Evolutionary conservation across 1,140 invertebrate species (phyloP).

Genomic region (Lineus longissimus): DNA sequence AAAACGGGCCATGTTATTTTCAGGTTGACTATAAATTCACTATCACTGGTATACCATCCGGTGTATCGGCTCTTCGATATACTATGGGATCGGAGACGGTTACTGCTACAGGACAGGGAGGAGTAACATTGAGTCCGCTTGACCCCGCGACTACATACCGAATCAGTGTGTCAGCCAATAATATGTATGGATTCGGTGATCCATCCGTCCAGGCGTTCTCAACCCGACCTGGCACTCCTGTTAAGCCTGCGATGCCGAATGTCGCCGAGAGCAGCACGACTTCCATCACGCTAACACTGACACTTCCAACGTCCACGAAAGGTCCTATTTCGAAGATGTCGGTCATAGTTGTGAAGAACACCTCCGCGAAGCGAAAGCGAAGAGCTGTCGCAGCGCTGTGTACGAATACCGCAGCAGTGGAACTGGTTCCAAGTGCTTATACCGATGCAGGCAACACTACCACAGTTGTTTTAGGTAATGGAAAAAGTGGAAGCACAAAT

Average conservation of each 20-base stretch:
- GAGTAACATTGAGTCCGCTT: conserved; percentile 19
- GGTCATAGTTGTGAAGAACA: no score
- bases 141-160: conserved; percentile 25
- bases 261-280: conserved; percentile 4
- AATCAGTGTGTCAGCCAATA: conserved; percentile 21
- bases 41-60: no score
- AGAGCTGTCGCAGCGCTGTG: no score
- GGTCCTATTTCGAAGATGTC: conserved; percentile 17
- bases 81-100: background rate
- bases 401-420: no score
- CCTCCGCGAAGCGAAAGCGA: no score
- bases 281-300: conserved; percentile 15
- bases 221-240: conserved; percentile 24
- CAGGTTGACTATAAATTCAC: no score
- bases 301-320: conserved; percentile 8
- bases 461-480: no score
- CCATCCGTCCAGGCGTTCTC: conserved; percentile 9
- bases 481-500: no score
- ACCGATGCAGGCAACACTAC: no score
- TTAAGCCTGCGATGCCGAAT: conserved; percentile 17
- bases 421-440: no score
- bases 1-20: no score
- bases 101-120: background rate
- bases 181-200: conserved; percentile 16
- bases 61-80: no score